Base-by-base conservation (phyloP, 2,888 invertebrate genomes). In the Papilio elwesi region DNA sequence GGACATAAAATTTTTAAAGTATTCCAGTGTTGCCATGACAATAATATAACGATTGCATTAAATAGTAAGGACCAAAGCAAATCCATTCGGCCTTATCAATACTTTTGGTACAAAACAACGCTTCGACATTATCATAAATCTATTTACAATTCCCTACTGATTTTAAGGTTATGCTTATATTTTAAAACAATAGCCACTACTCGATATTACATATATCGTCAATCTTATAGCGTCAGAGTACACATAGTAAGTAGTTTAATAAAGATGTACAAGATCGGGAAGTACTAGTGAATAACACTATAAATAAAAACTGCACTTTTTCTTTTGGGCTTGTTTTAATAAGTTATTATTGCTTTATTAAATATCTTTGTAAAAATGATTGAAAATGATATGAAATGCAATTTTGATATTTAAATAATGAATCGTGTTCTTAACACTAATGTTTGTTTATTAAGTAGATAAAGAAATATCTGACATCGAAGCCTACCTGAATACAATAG, bases 81-180 rank as follows among this genome's bases (percentile, higher is more conserved):
- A 65, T 55, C 13, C 70, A 74, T 68, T 69, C 68, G 68, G 64
- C 63, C 73, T 78, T 75, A 77, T 70, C 74, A 76, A 69, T 75
- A 75, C 70, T 74, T 80, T 82, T 79, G 82, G 83, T 87, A 87
- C 77, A 86, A 87, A 86, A 87, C 81, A 81, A 84, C 80, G 80
- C 77, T 76, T 78, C 76, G 70, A 78, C 80, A 77, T 80, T 63
- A 49, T 68, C 16, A 57, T 59, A 16, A n/a, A 66, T 63, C 53
- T 72, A 72, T 74, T 70, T 74, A 70, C 67, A 74, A 49, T 53
- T 52, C 15, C 55, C 36, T 66, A n/a, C 68, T 65, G 16, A 15
- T 15, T 64, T n/a, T 57, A 51, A 57, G 26, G 43, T 67, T 64
- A 63, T 38, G 38, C 12, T 63, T 68, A 68, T 47, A 16, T 53